These are phyloP conservation scores for Chloropsis cyanopogon DNA, from an alignment of 2,113 vertebrate species.

Conservation along the genomic window DNA sequence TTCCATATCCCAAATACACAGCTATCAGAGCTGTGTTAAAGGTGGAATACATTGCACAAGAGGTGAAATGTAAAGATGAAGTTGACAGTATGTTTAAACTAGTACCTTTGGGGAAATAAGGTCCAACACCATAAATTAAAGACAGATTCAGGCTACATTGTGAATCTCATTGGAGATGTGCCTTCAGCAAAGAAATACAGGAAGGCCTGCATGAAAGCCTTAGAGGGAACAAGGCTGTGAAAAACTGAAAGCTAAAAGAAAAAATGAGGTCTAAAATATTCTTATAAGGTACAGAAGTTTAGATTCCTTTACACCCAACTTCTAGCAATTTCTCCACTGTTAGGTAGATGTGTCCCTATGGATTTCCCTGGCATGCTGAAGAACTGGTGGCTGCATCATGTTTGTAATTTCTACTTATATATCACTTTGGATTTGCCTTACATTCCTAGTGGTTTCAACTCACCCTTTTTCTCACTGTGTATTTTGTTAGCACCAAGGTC, in stretches of 20 bases:
- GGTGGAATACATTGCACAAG: not conserved
- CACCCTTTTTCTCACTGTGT: not conserved
- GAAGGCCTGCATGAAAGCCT: not conserved
- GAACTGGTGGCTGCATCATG: not conserved
- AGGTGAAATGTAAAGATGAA: constrained; percentile 24
- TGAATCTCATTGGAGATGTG: not conserved
- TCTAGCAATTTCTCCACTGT: not conserved
- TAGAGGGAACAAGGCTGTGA: not conserved
- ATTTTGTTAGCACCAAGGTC: not conserved
- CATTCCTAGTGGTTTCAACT: not conserved
- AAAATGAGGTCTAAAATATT: not conserved
- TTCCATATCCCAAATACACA: constrained; percentile 7
- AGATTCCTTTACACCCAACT: not conserved
- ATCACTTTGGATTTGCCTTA: not conserved
- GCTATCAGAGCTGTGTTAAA: not conserved
- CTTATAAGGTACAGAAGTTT: not conserved
- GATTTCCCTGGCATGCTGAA: not conserved
- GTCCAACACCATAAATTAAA: constrained; percentile 33
- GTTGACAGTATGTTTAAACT: not conserved
- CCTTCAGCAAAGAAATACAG: not conserved
- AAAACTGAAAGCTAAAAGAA: not conserved
- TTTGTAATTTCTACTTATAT: not conserved
- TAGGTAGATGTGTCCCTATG: not conserved
- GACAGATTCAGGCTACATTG: not conserved
- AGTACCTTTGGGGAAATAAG: not conserved